Base-by-base conservation (phyloP, 2,113 vertebrate genomes). In the Zingel zingel region DNA sequence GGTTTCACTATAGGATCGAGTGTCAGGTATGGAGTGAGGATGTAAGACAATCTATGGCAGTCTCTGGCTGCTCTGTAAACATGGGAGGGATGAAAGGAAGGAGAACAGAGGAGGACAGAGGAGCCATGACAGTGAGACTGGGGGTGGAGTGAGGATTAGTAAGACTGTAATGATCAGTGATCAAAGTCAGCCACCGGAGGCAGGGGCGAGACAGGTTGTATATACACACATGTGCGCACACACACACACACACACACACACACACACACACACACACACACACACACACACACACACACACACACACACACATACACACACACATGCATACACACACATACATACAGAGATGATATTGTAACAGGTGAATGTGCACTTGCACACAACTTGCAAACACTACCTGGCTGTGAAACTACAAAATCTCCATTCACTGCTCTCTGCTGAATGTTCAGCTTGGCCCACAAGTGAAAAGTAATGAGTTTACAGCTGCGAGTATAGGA, bases 31-130 rank as follows among this genome's bases (percentile, higher is more conserved):
- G 92, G 90, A 94, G 92, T 91, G 93, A 94, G 93, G 88, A 92
- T 94, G 95, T 96, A 96, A 96, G 93, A 93, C 94, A 94, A 96
- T 96, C 95, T 92, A 93, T 89, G 91, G 90, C 86, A 82, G 89
- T 93, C 93, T 89, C 88, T 90, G 91, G 90, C 92, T 92, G 91
- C 93, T 94, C 94, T 94, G 94, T 94, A 94, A 93, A 94, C 92
- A 94, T 93, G 93, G 89, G 88, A 92, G 81, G 94, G 89, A 96
- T 94, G 94, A 96, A 95, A 95, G 94, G 92, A 89, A 83, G 77
- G 90, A 94, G 93, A 95, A 94, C 91, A 92, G 91, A 94, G 89
- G 89, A 88, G 85, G 90, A 93, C 91, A 94, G 94, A 93, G 89
- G 91, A 92, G 91, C 91, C 88, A 91, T 93, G 94, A 94, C 94